Evolutionary conservation across 2,797 vertebrate species (phyloP), one percentile per base, ranked within the genome.

Genomic region (Rousettus madagascariensis): DNA sequence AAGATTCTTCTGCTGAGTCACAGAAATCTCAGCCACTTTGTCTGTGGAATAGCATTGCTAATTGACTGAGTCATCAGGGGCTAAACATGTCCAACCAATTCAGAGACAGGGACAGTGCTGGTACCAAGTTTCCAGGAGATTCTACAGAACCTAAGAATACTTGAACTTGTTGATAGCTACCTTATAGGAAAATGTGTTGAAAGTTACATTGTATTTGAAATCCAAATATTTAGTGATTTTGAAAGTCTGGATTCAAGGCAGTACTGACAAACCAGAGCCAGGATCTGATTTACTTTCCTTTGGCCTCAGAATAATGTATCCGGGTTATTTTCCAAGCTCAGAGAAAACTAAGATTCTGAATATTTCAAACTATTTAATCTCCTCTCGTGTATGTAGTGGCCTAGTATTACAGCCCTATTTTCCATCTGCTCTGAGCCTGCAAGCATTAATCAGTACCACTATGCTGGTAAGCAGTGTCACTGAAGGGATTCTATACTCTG

Each of bases 71-170:
- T 97, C 36, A 5, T 84, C 49, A 19, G 79, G 84, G 63, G 38
- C 86, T 57, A 95, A 97, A 89, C 10, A 61, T 86, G 92, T 98
- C 84, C 84, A 61, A 97, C 91, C 95, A 94, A 59, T 97, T 96
- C 95, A 90, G 86, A 97, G 88, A 72, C 85, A 30, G 41, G 69
- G 85, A 66, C 3, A 93, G 15, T 5, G 0, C 86, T 97, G 69
- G 83, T 79, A 83, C 95, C 91, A 94, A 8, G 5, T 95, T 97
- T 96, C 95, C 83, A 61, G 30, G 69, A 83, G 75, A 86, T 49
- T 69, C 41, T 90, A 24, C 46, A 74, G 86, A 97, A 51, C 72
- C 90, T 95, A 94, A 84, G 85, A 87, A 87, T 96, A 51, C 92
- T 95, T 95, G 59, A 46, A 89, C 90, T 17, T 95, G 88, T 94